These are phyloP conservation scores for Rhinichthys klamathensis DNA, from an alignment of 2,113 vertebrate genomes.

Conservation along the genomic window DNA sequence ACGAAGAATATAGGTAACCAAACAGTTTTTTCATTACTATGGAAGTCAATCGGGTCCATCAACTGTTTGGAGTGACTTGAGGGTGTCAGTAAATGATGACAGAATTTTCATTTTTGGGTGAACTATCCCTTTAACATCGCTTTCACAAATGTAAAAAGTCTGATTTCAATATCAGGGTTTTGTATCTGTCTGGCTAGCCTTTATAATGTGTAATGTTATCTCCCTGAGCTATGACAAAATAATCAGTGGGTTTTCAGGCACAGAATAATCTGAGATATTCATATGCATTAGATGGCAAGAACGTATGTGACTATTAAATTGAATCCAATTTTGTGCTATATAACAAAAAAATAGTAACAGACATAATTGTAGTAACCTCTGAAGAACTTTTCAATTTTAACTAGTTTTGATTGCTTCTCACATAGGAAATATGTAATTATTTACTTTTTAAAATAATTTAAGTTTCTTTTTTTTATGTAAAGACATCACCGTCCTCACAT, in stretches of 20 bases:
- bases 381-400: neutral
- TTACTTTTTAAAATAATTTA: neutral
- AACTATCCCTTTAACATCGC: neutral
- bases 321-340: neutral
- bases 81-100: too few species aligned
- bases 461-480: neutral
- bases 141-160: constrained; percentile 15
- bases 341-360: neutral
- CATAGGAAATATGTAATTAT: neutral
- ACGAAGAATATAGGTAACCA: too few species aligned
- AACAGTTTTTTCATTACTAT: too few species aligned
- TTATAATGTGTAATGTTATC: neutral
- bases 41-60: too few species aligned
- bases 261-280: neutral
- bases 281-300: neutral
- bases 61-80: too few species aligned
- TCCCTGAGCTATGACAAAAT: neutral
- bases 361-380: neutral
- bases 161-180: neutral
- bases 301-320: neutral
- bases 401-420: neutral
- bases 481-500: neutral
- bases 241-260: neutral
- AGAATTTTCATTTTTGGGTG: too few species aligned
- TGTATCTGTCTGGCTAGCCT: neutral